Percentiles rank a stretch among this genome's conserved stretches.
These are phyloP conservation scores for Lithophane ornitopus DNA, from an alignment of 2,888 invertebrate genomes.

Conservation along the genomic window DNA sequence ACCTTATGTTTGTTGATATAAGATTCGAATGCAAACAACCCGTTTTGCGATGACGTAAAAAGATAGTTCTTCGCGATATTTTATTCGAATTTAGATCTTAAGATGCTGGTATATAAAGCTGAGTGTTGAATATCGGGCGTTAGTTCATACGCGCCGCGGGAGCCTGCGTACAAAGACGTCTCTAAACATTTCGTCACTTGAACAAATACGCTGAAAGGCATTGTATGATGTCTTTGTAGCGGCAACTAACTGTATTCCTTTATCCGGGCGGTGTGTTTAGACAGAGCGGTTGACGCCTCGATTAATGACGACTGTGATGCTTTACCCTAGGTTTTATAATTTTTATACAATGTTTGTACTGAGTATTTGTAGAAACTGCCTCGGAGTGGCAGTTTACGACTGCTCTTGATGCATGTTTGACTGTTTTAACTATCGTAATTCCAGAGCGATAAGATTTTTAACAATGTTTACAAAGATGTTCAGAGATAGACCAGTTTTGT, in stretches of 20 bases:
- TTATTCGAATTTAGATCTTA: constrained; percentile 70
- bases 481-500: neutral
- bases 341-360: constrained; percentile 68
- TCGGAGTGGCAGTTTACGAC: constrained; percentile 63
- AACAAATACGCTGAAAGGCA: constrained; percentile 83
- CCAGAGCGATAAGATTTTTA: constrained; percentile 56
- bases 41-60: constrained; percentile 66
- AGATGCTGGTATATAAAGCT: constrained; percentile 64
- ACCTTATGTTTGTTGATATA: constrained; percentile 59
- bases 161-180: constrained; percentile 80
- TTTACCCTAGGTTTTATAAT: constrained; percentile 68
- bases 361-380: constrained; percentile 73
- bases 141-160: constrained; percentile 76
- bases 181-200: constrained; percentile 84
- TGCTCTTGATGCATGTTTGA: constrained; percentile 61
- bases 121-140: constrained; percentile 61
- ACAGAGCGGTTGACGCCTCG: constrained; percentile 83
- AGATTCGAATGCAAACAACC: constrained; percentile 59
- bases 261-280: constrained; percentile 80
- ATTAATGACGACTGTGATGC: constrained; percentile 76
- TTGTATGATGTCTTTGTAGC: constrained; percentile 80
- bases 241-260: constrained; percentile 81
- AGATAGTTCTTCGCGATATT: constrained; percentile 66
- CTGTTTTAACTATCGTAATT: constrained; percentile 41
- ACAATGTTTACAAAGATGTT: constrained; percentile 43